Evolutionary conservation across 1,140 invertebrate species (phyloP).

Genomic region (Battus philenor): DNA sequence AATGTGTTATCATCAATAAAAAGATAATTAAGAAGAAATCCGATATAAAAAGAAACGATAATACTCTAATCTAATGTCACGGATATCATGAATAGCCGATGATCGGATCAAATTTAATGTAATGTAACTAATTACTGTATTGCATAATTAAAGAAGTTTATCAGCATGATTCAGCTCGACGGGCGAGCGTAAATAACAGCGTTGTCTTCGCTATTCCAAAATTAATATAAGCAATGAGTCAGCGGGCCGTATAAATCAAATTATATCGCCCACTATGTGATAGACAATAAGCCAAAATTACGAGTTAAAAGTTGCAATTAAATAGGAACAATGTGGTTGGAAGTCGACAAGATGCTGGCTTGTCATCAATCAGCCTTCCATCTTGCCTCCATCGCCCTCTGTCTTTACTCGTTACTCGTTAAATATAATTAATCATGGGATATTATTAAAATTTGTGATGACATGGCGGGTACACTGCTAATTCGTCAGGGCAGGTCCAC

Average conservation of each 20-base stretch:
- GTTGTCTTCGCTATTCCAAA: slow-evolving; percentile 53
- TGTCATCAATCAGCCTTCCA: slow-evolving; percentile 64
- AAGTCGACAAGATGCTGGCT: slow-evolving; percentile 42
- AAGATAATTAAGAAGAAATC: no score
- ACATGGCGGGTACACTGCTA: slow-evolving; percentile 54
- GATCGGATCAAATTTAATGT: slow-evolving; percentile 3
- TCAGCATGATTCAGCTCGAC: slow-evolving; percentile 40
- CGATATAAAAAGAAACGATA: no score
- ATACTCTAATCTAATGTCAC: neutral
- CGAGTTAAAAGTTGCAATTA: slow-evolving; percentile 67
- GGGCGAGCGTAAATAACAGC: slow-evolving; percentile 28
- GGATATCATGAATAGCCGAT: neutral
- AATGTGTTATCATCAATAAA: no score
- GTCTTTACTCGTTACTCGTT: slow-evolving; percentile 46
- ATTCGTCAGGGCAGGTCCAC: slow-evolving; percentile 22
- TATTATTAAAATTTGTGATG: slow-evolving; percentile 73
- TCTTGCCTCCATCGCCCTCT: slow-evolving; percentile 28
- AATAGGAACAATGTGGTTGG: slow-evolving; percentile 51
- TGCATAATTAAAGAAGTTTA: slow-evolving; percentile 27
- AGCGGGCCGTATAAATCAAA: slow-evolving; percentile 59
- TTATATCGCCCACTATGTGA: slow-evolving; percentile 50
- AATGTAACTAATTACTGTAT: slow-evolving; percentile 11
- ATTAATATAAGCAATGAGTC: slow-evolving; percentile 66
- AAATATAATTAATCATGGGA: slow-evolving; percentile 69
- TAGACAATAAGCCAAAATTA: slow-evolving; percentile 62